Conservation (phyloP, 2,888 invertebrate species). For the Agrochola circellaris region DNA sequence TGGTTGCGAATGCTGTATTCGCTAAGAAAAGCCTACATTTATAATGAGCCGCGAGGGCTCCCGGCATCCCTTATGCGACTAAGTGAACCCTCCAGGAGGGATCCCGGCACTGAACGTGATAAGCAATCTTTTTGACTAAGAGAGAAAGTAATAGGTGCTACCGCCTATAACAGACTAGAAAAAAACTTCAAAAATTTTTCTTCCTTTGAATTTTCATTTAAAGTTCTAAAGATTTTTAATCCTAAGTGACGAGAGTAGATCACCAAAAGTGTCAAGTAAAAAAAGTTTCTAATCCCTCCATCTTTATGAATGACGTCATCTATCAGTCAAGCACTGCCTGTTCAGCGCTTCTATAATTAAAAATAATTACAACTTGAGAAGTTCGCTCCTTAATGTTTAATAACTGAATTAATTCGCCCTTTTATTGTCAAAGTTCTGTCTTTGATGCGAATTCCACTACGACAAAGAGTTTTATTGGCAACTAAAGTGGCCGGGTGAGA, state of each 20-base stretch:
- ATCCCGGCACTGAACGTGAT: too few relatives aligned
- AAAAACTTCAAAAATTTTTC: neutral
- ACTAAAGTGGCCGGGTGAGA: conserved; percentile 35
- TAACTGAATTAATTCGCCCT: conserved; percentile 59
- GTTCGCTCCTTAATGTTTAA: conserved; percentile 53
- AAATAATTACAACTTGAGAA: conserved; percentile 55
- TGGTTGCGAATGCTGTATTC: too few relatives aligned
- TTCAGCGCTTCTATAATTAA: conserved; percentile 36
- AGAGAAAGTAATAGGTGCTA: neutral
- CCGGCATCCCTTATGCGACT: too few relatives aligned
- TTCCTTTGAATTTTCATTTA: neutral
- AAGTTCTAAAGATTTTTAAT: neutral
- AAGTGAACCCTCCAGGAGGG: too few relatives aligned
- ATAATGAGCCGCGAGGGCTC: too few relatives aligned
- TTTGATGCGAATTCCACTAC: conserved; percentile 49
- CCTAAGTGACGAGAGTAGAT: neutral
- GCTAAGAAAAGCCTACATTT: too few relatives aligned
- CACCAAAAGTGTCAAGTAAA: conserved; percentile 8
- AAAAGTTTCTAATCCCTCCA: neutral
- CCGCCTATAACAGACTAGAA: too few relatives aligned
- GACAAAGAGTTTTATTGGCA: conserved; percentile 50
- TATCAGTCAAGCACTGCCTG: conserved; percentile 6
- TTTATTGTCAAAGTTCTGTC: conserved; percentile 66
- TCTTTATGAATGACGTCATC: conserved; percentile 22
- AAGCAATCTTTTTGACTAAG: neutral